Percentiles rank a stretch among this genome's conserved stretches.
phyloP scores from a whole-genome alignment of 2,797 vertebrate species.

The Diglossa cyanea region DNA sequence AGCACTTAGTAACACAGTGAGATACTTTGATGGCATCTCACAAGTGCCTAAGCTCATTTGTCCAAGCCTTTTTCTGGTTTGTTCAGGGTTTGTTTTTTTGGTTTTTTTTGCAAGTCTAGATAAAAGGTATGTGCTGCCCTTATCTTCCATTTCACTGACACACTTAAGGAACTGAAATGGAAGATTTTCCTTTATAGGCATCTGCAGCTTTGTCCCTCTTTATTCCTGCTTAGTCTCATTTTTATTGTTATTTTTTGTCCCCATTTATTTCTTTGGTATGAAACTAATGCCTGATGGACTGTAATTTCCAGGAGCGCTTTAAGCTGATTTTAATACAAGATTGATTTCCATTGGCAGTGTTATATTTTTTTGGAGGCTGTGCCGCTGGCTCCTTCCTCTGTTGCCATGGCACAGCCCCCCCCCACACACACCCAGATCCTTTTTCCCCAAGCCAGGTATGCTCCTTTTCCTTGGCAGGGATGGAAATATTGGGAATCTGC shows the following conservation, averaged over 20 bases:
- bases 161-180: not conserved
- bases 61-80: not conserved
- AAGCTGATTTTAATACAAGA: not conserved
- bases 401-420: not conserved
- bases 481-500: accelerated
- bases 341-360: not conserved
- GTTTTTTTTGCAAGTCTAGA: not conserved
- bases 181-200: not conserved
- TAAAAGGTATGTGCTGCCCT: not conserved
- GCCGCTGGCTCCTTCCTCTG: not conserved
- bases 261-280: not conserved
- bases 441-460: not conserved
- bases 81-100: accelerated
- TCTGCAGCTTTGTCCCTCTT: not conserved
- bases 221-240: not conserved
- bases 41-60: not conserved
- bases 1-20: not conserved
- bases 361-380: not conserved
- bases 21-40: not conserved
- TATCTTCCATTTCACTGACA: not conserved
- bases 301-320: not conserved
- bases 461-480: not conserved
- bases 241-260: not conserved
- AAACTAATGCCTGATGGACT: not conserved
- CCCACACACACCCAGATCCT: not conserved